Evolutionary conservation across 2,113 vertebrate species (phyloP).

Genomic region (Cryptotis parvus): DNA sequence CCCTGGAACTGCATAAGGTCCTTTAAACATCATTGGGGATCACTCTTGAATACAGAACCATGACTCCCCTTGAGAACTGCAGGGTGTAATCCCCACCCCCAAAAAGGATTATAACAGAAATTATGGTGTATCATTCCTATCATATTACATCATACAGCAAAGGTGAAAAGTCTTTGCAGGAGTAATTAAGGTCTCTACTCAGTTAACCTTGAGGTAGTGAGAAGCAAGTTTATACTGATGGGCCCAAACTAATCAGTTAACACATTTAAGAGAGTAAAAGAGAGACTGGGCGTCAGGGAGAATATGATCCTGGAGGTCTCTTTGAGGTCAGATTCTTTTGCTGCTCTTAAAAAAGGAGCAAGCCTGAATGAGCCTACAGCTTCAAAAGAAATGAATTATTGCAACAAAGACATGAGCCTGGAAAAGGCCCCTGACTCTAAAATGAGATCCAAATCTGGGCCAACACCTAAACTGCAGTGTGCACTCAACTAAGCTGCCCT

Average conservation of each 20-base stretch:
- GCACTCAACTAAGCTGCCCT: too few relatives aligned
- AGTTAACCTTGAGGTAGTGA: conserved; percentile 2
- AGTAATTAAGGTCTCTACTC: not conserved
- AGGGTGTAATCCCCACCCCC: too few relatives aligned
- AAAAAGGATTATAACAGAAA: not conserved
- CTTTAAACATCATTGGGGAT: too few relatives aligned
- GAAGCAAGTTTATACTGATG: not conserved
- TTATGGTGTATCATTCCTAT: not conserved
- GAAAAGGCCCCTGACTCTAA: not conserved
- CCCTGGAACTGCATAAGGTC: too few relatives aligned
- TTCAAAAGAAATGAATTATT: not conserved
- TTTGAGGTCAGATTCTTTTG: not conserved
- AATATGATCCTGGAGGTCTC: too few relatives aligned
- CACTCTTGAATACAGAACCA: too few relatives aligned
- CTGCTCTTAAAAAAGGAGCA: not conserved
- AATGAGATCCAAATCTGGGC: not conserved
- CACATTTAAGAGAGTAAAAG: not conserved
- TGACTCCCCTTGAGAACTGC: too few relatives aligned
- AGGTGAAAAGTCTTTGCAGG: not conserved
- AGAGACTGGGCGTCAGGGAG: too few relatives aligned
- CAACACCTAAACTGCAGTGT: not conserved
- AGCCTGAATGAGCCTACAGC: not conserved
- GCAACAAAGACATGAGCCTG: not conserved
- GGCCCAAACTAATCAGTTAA: not conserved
- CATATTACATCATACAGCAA: not conserved